These are phyloP conservation scores for Hyles euphorbiae DNA, from an alignment of 1,140 invertebrate species.

Conservation along the genomic window DNA sequence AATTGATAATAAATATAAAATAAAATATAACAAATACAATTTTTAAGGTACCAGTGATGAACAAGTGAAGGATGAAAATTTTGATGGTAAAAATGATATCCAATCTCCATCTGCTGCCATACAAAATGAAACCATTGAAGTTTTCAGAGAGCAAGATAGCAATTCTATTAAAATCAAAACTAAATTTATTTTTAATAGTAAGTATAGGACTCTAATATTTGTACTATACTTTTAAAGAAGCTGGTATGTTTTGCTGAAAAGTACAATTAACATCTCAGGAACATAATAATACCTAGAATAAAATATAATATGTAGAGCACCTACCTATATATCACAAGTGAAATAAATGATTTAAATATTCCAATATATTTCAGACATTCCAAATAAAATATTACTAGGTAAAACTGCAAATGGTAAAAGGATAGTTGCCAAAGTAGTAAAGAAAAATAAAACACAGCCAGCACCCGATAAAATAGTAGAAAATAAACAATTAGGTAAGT, in stretches of 20 bases:
- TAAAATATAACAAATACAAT: too few relatives aligned
- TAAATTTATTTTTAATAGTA: conserved; percentile 45
- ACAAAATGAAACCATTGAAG: conserved; percentile 3
- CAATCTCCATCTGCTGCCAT: too few relatives aligned
- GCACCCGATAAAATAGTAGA: conserved; percentile 3
- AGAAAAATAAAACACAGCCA: conserved; percentile 2
- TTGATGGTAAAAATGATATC: too few relatives aligned
- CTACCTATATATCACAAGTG: too few relatives aligned
- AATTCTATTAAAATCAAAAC: conserved; percentile 46
- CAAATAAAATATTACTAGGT: conserved; percentile 31
- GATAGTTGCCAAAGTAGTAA: conserved; percentile 24
- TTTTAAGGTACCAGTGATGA: too few relatives aligned
- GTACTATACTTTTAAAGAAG: not conserved
- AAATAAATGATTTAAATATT: too few relatives aligned
- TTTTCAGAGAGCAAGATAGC: conserved; percentile 11
- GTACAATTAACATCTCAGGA: not conserved
- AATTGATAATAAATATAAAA: too few relatives aligned
- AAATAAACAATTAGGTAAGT: conserved; percentile 11
- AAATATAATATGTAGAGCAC: too few relatives aligned
- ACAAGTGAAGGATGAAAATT: too few relatives aligned
- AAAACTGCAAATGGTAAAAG: conserved; percentile 31
- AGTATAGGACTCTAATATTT: conserved; percentile 8
- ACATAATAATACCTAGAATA: too few relatives aligned
- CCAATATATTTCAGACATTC: conserved; percentile 24
- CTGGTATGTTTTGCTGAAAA: not conserved